Percentiles rank a stretch among this genome's conserved stretches.
Conservation (phyloP, 2,113 vertebrate genomes). For the Pluvianellus socialis region DNA sequence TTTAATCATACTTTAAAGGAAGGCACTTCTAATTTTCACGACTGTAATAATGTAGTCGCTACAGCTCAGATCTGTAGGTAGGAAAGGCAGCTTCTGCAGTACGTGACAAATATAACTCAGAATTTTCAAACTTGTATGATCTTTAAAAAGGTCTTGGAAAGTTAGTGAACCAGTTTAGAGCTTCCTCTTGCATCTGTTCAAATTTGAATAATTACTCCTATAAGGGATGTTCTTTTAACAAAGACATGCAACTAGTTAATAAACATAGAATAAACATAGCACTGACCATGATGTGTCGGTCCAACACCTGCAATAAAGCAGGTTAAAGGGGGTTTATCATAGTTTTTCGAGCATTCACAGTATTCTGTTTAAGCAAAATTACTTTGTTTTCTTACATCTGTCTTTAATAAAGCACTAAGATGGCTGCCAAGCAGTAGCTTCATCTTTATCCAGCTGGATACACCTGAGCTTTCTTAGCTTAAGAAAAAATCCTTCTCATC, state of each 20-base stretch:
- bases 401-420: not conserved
- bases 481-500: not conserved
- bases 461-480: slow-evolving; percentile 25
- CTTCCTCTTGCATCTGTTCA: not conserved
- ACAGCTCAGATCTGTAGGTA: not conserved
- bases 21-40: not conserved
- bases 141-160: slow-evolving; percentile 11
- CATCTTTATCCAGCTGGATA: slow-evolving; percentile 21
- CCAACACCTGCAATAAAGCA: not conserved
- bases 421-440: slow-evolving; percentile 29
- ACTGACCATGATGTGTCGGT: not conserved
- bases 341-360: not conserved
- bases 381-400: not conserved
- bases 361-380: not conserved
- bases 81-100: not conserved
- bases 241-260: not conserved
- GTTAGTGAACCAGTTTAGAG: not conserved
- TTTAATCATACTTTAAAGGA: not conserved
- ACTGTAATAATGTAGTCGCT: not conserved
- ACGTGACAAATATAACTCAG: not conserved
- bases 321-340: not conserved
- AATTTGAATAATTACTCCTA: not conserved
- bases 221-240: not conserved
- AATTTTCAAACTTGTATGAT: not conserved
- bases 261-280: not conserved